These are phyloP conservation scores for Paracentrotus lividus DNA, from an alignment of 53 echinoderm and acorn worm species.

Conservation along the genomic window DNA sequence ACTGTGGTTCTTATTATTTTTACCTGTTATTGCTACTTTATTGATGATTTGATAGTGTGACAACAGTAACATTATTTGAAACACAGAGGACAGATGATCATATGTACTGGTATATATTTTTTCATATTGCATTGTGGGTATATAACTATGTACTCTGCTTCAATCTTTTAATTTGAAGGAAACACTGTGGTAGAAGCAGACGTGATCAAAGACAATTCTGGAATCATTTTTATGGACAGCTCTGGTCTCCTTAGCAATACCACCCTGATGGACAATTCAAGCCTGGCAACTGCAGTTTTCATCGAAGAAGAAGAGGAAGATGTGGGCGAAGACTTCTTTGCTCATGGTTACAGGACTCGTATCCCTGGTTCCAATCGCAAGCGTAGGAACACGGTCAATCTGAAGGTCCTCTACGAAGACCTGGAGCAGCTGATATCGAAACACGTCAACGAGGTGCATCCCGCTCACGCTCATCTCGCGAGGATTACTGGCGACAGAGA, in stretches of 20 bases:
- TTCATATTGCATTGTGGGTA: background rate
- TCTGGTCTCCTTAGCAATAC: background rate
- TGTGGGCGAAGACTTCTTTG: slow-evolving; percentile 55
- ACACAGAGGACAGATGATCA: too few species aligned
- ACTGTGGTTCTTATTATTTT: too few species aligned
- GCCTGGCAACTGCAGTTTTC: background rate
- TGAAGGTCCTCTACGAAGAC: slow-evolving; percentile 66
- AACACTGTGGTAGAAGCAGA: slow-evolving; percentile 33
- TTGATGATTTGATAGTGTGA: too few species aligned
- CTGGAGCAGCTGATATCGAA: slow-evolving; percentile 62
- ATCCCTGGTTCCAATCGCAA: slow-evolving; percentile 30
- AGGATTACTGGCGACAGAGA: slow-evolving; percentile 61
- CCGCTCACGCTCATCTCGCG: slow-evolving; percentile 60
- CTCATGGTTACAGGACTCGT: slow-evolving; percentile 56
- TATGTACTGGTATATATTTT: background rate
- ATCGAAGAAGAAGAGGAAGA: slow-evolving; percentile 15
- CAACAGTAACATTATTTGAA: too few species aligned
- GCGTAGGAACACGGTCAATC: slow-evolving; percentile 48
- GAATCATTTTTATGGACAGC: slow-evolving; percentile 46
- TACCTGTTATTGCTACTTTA: too few species aligned
- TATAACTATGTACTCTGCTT: background rate
- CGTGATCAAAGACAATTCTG: slow-evolving; percentile 30
- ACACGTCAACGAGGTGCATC: slow-evolving; percentile 56
- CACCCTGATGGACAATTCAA: background rate
- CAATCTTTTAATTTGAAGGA: background rate